phyloP scores from a whole-genome alignment of 2,797 vertebrate species.

The Falco peregrinus region DNA sequence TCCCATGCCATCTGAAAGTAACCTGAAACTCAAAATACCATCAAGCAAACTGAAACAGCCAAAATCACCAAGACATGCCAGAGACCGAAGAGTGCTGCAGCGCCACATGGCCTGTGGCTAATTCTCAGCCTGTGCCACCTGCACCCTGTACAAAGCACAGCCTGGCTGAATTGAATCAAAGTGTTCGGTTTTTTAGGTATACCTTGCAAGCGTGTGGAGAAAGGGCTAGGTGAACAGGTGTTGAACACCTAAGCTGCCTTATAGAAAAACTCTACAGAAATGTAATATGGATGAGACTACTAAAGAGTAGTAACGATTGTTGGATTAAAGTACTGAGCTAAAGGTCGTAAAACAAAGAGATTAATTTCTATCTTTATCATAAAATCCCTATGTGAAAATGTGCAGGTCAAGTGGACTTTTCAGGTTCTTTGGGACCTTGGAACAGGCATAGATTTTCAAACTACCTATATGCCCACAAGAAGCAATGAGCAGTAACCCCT shows the following conservation, averaged over 20 bases:
- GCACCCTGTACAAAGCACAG: background rate
- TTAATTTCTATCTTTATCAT: background rate
- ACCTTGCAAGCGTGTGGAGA: background rate
- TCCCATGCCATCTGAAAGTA: background rate
- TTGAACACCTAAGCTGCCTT: background rate
- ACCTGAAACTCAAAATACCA: background rate
- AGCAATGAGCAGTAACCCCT: background rate
- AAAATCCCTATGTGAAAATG: background rate
- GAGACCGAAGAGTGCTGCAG: background rate
- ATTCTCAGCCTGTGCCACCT: background rate
- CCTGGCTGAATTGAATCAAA: fast-evolving
- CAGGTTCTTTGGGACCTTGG: background rate
- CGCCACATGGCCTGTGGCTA: background rate
- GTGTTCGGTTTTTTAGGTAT: background rate
- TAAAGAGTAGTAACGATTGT: background rate
- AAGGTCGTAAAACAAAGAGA: background rate
- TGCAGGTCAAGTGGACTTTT: background rate
- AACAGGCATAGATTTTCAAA: background rate
- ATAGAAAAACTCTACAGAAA: background rate
- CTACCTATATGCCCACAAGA: background rate
- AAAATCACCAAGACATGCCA: background rate
- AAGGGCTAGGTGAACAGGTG: background rate
- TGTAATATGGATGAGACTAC: background rate
- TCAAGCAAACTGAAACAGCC: background rate
- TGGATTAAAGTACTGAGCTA: background rate